phyloP scores from a whole-genome alignment of 2,888 invertebrate species.

The Lymantria dispar region DNA sequence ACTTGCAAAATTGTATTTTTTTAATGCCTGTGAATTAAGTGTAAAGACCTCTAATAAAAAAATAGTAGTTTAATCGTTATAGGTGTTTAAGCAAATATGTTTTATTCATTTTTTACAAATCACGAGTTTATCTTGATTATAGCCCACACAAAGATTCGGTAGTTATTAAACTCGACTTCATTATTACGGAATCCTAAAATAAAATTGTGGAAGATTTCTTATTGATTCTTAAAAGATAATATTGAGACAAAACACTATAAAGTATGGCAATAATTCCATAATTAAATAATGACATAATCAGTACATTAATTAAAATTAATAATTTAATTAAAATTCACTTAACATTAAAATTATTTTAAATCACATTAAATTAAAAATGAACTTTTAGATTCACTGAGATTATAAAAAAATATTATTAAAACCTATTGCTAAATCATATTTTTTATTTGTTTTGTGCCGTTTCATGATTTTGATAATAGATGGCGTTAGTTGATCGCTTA shows the following conservation, averaged over 20 bases:
- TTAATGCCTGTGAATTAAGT: no score
- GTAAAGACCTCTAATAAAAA: no score
- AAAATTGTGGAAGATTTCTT: neutral
- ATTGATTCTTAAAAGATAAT: neutral
- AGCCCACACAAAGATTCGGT: no score
- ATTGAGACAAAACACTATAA: neutral
- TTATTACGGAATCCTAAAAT: neutral
- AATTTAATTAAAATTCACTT: conserved; percentile 34
- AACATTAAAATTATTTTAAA: conserved; percentile 32
- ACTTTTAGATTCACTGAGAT: conserved; percentile 32
- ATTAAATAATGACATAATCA: conserved; percentile 14
- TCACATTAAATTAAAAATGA: conserved; percentile 40
- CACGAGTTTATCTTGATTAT: no score
- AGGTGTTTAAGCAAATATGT: no score
- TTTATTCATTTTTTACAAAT: no score
- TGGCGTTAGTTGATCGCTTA: conserved; percentile 9
- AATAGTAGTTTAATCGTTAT: no score
- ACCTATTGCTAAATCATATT: neutral
- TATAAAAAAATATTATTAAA: conserved; percentile 4
- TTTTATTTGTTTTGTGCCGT: conserved; percentile 26
- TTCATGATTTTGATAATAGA: conserved; percentile 8
- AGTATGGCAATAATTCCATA: conserved; percentile 16
- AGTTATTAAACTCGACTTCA: no score
- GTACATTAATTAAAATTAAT: conserved; percentile 22
- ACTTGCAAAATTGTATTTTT: no score